These are phyloP conservation scores for Parazoanthus swiftii DNA, from an alignment of 92 coral and sea anemone genomes.

Conservation along the genomic window DNA sequence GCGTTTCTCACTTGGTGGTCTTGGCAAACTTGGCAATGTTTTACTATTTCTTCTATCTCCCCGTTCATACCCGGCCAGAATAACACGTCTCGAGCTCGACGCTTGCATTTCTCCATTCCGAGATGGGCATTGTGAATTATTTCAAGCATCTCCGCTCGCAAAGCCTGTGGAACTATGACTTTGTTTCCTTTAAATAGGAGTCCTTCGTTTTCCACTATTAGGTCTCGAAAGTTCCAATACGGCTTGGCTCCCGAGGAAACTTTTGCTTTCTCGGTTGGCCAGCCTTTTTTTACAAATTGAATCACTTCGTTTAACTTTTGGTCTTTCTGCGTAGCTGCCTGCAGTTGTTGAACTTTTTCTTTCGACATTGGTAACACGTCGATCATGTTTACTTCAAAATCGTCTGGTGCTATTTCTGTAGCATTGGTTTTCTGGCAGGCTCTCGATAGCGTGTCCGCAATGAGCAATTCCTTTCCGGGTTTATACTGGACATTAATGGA, in stretches of 20 bases:
- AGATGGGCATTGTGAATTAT: constrained; percentile 32
- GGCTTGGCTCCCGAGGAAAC: not conserved
- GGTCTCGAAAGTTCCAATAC: constrained; percentile 35
- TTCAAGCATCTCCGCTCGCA: constrained; percentile 22
- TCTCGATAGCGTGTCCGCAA: constrained; percentile 29
- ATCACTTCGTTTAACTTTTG: no score
- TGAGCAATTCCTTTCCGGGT: constrained; percentile 27
- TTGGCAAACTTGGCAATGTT: not conserved
- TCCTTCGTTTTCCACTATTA: constrained; percentile 21
- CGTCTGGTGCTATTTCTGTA: no score
- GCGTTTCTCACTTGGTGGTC: no score
- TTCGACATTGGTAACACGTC: no score
- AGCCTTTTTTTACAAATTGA: no score
- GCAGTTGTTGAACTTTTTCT: no score
- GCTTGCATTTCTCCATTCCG: constrained; percentile 32
- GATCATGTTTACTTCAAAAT: no score
- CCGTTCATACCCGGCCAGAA: constrained; percentile 39
- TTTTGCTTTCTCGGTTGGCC: no score
- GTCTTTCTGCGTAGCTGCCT: no score
- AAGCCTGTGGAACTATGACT: constrained; percentile 29
- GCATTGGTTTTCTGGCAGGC: constrained; percentile 2
- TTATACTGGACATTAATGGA: constrained; percentile 23
- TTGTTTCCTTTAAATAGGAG: constrained; percentile 21
- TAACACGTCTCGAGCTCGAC: constrained; percentile 25
- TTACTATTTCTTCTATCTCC: constrained; percentile 25